Conservation (phyloP, 1,140 invertebrate genomes). For the Aplysia californica region DNA sequence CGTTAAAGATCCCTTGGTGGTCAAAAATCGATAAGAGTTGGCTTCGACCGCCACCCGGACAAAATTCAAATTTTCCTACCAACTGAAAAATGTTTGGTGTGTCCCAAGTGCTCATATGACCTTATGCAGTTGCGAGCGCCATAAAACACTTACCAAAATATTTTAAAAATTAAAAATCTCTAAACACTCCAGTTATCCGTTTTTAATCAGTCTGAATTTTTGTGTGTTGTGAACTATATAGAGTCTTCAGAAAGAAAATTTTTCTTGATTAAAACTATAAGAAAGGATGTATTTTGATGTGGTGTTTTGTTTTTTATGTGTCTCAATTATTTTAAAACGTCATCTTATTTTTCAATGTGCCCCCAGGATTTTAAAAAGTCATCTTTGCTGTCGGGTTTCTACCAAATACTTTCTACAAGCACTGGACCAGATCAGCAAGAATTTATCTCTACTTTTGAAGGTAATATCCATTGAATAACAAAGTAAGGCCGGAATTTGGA, state of each 20-base stretch:
- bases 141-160: too few relatives aligned
- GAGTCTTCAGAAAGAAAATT: background rate
- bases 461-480: too few relatives aligned
- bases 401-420: slow-evolving; percentile 79
- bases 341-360: background rate
- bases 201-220: background rate
- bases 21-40: too few relatives aligned
- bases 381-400: slow-evolving; percentile 71
- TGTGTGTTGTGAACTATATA: background rate
- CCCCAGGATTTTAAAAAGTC: slow-evolving; percentile 42
- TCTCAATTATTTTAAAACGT: background rate
- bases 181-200: background rate
- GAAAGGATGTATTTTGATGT: background rate
- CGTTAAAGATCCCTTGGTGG: too few relatives aligned
- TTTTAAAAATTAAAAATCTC: too few relatives aligned
- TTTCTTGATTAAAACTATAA: background rate
- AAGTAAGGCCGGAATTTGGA: too few relatives aligned
- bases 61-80: too few relatives aligned
- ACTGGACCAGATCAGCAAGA: slow-evolving; percentile 74
- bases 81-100: too few relatives aligned
- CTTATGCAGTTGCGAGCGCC: too few relatives aligned
- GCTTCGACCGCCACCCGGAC: too few relatives aligned
- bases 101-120: too few relatives aligned
- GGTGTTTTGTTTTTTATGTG: background rate
- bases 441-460: slow-evolving; percentile 75